These are phyloP conservation scores for Solenopsis invicta DNA, from an alignment of 1,140 invertebrate genomes.

Conservation along the genomic window DNA sequence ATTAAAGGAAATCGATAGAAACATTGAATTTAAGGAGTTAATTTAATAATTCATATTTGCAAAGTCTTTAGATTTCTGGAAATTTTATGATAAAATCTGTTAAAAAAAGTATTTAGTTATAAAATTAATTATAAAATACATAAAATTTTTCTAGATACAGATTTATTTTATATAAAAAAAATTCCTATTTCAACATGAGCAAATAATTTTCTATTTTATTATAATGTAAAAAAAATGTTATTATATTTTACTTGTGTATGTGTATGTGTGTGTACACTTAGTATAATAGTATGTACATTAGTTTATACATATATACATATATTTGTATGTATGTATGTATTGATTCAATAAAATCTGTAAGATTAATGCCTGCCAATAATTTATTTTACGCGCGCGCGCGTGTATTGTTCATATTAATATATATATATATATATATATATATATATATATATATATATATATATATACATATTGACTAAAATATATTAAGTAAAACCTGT, in stretches of 20 bases:
- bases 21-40: not conserved
- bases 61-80: not conserved
- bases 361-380: too few relatives aligned
- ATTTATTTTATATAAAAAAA: conserved; percentile 9
- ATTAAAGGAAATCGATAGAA: conserved; percentile 2
- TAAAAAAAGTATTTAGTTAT: not conserved
- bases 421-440: too few relatives aligned
- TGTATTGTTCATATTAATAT: too few relatives aligned
- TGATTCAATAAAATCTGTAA: too few relatives aligned
- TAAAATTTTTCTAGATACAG: not conserved
- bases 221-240: not conserved
- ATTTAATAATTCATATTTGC: not conserved
- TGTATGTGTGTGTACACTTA: too few relatives aligned
- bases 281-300: too few relatives aligned
- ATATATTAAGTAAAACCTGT: too few relatives aligned
- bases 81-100: not conserved
- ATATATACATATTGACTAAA: too few relatives aligned
- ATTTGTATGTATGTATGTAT: too few relatives aligned
- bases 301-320: too few relatives aligned
- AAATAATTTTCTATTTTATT: conserved; percentile 2
- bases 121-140: not conserved
- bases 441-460: too few relatives aligned
- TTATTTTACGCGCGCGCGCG: too few relatives aligned
- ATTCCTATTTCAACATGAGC: not conserved
- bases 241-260: not conserved